A percentile compares a stretch with the other conserved stretches of the same genome.
Conservation (phyloP, 2,888 invertebrate genomes). For the Phania funesta region DNA sequence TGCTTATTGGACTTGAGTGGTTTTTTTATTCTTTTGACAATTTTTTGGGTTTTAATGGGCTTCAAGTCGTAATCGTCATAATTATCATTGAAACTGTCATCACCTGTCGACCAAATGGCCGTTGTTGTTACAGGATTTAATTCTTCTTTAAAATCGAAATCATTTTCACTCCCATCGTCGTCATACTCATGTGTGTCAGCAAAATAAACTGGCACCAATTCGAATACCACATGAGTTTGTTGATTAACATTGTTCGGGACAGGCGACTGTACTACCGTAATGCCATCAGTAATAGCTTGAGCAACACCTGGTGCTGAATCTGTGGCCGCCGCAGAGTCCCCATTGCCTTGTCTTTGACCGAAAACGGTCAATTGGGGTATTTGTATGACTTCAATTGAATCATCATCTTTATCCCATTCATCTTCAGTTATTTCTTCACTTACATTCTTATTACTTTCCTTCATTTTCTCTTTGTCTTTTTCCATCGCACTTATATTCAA, state of each 20-base stretch:
- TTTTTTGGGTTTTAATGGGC: neutral
- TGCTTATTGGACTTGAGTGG: neutral
- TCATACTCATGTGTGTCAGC: neutral
- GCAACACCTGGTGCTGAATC: constrained; percentile 38
- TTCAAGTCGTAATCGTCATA: constrained; percentile 52
- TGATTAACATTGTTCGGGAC: constrained; percentile 76
- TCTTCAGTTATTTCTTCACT: neutral
- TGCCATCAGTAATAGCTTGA: constrained; percentile 62
- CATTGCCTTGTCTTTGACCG: constrained; percentile 33
- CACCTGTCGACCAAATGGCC: constrained; percentile 73
- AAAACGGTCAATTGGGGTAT: constrained; percentile 34
- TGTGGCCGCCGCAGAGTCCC: constrained; percentile 63
- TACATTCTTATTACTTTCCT: neutral
- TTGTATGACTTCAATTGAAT: constrained; percentile 14
- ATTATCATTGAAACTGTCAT: constrained; percentile 33
- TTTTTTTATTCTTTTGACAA: neutral
- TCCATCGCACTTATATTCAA: no score
- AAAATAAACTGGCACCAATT: constrained; percentile 71
- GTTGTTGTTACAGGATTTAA: constrained; percentile 68
- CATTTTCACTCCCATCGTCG: constrained; percentile 61
- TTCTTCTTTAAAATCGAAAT: constrained; percentile 68
- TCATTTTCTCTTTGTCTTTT: neutral
- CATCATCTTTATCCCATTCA: neutral
- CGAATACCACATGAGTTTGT: constrained; percentile 75
- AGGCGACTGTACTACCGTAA: constrained; percentile 73